Conservation (phyloP, 1,140 invertebrate species). For the Lepidurus arcticus region DNA sequence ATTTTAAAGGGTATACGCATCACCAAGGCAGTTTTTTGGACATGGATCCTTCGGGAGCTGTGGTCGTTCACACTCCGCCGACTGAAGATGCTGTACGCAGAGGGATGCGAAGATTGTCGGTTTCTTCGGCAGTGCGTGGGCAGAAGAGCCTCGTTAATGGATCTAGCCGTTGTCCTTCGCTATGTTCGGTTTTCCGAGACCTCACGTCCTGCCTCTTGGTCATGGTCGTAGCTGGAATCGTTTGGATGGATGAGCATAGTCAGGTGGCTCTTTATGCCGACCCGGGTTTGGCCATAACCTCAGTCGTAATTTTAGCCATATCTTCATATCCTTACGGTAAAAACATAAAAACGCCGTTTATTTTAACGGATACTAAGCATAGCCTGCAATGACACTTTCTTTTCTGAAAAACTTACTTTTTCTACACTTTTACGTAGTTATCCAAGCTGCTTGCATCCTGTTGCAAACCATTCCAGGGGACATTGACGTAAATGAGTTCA, state of each 20-base stretch:
- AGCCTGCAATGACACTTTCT: constrained; percentile 15
- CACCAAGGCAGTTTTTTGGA: constrained; percentile 68
- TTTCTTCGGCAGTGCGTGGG: constrained; percentile 27
- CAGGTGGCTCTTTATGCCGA: constrained; percentile 63
- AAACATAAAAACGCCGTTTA: background rate
- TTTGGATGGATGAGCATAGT: constrained; percentile 54
- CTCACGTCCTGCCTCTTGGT: constrained; percentile 58
- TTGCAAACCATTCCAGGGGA: constrained; percentile 74
- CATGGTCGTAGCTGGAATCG: constrained; percentile 57
- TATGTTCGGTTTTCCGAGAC: constrained; percentile 46
- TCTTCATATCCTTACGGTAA: constrained; percentile 62
- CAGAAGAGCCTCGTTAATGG: constrained; percentile 48
- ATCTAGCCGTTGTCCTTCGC: constrained; percentile 19
- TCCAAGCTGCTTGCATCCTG: constrained; percentile 68
- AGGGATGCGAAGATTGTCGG: constrained; percentile 44
- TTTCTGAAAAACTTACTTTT: constrained; percentile 40
- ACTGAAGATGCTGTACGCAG: constrained; percentile 34
- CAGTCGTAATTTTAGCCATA: constrained; percentile 55
- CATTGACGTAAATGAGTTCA: constrained; percentile 63
- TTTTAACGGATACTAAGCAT: background rate
- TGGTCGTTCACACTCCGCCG: constrained; percentile 53
- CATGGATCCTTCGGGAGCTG: constrained; percentile 57
- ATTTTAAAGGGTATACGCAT: constrained; percentile 56
- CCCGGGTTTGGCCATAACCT: constrained; percentile 61
- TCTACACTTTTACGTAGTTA: constrained; percentile 50